A percentile compares a stretch with the other conserved stretches of the same genome.
Evolutionary conservation across 2,888 invertebrate species (phyloP).

Genomic region (Leptinotarsa juncta): DNA sequence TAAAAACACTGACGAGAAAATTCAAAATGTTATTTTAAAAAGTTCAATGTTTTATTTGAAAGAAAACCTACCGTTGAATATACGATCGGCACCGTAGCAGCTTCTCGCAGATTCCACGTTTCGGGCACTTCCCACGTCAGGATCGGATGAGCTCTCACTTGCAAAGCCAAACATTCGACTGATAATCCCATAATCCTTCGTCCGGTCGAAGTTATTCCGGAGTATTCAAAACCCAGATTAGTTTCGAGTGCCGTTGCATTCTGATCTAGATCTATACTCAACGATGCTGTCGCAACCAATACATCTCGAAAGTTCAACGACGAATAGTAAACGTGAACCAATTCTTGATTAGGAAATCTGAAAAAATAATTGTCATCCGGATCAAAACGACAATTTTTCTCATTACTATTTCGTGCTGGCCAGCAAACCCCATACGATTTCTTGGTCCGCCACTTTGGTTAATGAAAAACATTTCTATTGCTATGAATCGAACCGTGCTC

Average conservation of each 20-base stretch:
- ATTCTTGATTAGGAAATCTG: constrained; percentile 3
- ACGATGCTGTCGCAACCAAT: constrained; percentile 29
- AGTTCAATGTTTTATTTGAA: neutral
- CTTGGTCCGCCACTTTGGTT: too few relatives aligned
- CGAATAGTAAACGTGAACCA: constrained; percentile 27
- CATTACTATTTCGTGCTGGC: too few relatives aligned
- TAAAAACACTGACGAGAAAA: neutral
- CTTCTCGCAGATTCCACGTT: constrained; percentile 73
- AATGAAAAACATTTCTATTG: too few relatives aligned
- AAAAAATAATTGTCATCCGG: neutral
- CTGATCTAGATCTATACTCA: neutral
- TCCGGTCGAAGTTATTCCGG: constrained; percentile 63
- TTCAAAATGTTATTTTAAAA: neutral
- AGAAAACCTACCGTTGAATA: constrained; percentile 66
- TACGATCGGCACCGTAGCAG: constrained; percentile 74
- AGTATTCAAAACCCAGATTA: constrained; percentile 81
- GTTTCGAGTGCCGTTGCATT: neutral
- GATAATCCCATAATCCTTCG: constrained; percentile 66
- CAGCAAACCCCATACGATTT: too few relatives aligned
- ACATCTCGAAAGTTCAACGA: constrained; percentile 38
- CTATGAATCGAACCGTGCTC: too few relatives aligned
- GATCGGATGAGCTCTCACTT: constrained; percentile 38
- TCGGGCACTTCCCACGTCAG: constrained; percentile 67
- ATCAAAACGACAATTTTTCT: too few relatives aligned
- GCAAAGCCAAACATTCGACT: constrained; percentile 59